Evolutionary conservation across 2,888 invertebrate species (phyloP).

Genomic region (Phanerotoma sp.): DNA sequence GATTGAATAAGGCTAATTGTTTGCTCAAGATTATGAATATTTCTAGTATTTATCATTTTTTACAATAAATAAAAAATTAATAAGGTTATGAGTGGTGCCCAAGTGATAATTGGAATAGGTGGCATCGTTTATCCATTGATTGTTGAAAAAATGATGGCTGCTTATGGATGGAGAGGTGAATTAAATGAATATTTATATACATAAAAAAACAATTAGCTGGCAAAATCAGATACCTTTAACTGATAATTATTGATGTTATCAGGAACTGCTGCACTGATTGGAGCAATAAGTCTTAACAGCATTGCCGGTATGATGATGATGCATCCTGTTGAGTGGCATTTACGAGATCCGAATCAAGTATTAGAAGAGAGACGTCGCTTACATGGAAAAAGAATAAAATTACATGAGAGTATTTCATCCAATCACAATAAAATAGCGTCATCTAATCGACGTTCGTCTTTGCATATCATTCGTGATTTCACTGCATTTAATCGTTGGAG

Average conservation of each 20-base stretch:
- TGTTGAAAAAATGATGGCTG: slow-evolving; percentile 63
- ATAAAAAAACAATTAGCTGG: background rate
- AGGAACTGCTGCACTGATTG: slow-evolving; percentile 65
- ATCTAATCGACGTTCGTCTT: slow-evolving; percentile 39
- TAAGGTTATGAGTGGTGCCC: slow-evolving; percentile 73
- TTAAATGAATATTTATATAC: slow-evolving; percentile 7
- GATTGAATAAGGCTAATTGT: too few relatives aligned
- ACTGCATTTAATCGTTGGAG: slow-evolving; percentile 42
- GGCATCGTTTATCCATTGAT: slow-evolving; percentile 70
- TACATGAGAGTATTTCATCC: too few relatives aligned
- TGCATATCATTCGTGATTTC: slow-evolving; percentile 39
- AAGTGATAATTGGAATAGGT: slow-evolving; percentile 69
- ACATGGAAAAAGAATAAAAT: slow-evolving; percentile 13
- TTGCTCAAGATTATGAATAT: too few relatives aligned
- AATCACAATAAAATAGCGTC: background rate
- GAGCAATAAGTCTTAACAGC: slow-evolving; percentile 68
- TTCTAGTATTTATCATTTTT: background rate
- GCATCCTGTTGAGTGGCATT: slow-evolving; percentile 75
- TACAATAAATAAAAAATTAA: slow-evolving; percentile 8
- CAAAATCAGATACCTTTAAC: background rate
- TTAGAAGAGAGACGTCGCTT: slow-evolving; percentile 33
- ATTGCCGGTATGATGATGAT: slow-evolving; percentile 70
- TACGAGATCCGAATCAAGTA: slow-evolving; percentile 34
- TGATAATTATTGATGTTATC: slow-evolving; percentile 12
- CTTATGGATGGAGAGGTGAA: slow-evolving; percentile 69